Conservation (phyloP, 2,888 invertebrate genomes). For the Phragmatobia fuliginosa region DNA sequence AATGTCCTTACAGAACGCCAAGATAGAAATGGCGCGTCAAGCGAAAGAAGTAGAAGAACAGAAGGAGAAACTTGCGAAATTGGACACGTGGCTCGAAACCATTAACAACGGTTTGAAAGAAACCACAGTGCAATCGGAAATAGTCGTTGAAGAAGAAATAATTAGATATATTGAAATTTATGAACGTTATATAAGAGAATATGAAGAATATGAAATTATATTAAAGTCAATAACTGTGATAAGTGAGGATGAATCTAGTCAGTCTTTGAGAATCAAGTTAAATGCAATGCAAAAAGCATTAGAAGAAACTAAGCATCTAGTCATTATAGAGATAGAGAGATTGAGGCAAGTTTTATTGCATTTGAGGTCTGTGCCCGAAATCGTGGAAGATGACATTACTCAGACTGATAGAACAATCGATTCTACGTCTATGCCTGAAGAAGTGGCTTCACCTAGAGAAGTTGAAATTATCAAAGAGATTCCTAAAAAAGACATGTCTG, state of each 20-base stretch:
- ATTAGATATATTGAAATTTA: constrained; percentile 81
- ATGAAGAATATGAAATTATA: constrained; percentile 80
- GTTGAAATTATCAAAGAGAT: constrained; percentile 52
- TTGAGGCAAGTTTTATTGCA: constrained; percentile 81
- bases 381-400: constrained; percentile 80
- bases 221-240: constrained; percentile 79
- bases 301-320: constrained; percentile 87
- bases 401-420: constrained; percentile 89
- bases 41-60: constrained; percentile 75
- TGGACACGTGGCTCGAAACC: constrained; percentile 82
- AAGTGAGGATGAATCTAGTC: constrained; percentile 82
- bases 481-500: constrained; percentile 31
- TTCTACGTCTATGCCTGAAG: constrained; percentile 91
- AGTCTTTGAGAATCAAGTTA: constrained; percentile 85
- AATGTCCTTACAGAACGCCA: constrained; percentile 75
- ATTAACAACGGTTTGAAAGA: constrained; percentile 83
- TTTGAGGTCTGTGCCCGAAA: constrained; percentile 70
- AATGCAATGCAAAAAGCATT: constrained; percentile 85
- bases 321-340: constrained; percentile 87
- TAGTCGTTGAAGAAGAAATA: constrained; percentile 75
- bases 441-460: constrained; percentile 83
- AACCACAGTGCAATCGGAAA: constrained; percentile 71
- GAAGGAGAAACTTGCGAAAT: constrained; percentile 73
- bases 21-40: constrained; percentile 75
- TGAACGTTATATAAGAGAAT: constrained; percentile 79